Evolutionary conservation across 2,888 invertebrate species (phyloP), one percentile per base, ranked within the genome.

Genomic region (Drosophila paucipuncta): DNA sequence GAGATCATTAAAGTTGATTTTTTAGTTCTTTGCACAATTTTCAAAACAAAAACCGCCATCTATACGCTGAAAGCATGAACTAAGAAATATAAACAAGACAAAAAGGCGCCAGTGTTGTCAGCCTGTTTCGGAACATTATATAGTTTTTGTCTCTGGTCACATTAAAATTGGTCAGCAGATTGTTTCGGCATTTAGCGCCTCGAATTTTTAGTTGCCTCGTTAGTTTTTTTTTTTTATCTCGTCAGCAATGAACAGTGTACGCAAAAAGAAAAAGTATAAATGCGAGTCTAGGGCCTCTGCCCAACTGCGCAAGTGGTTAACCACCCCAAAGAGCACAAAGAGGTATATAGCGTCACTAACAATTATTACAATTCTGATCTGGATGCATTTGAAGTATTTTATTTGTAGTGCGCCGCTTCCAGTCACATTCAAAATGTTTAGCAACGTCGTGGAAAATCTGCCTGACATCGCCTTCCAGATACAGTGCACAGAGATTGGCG

Each of bases 401-500:
- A 2, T 55, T 55, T 22, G 2, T 16, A 69, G 73, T 25, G 10
- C n/a, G 33, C 6, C 18, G 54, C 41, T 2, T 52, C 80, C 78
- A 25, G 83, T 85, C 9, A 35, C 82, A 1, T 85, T 75, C 41
- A 41, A 39, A 1, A 5, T 35, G 7, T 85, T 85, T 39, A 59
- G 28, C 2, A 76, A 43, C 28, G 2, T 54, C 0, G 59, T 85
- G 4, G 31, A 57, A 13, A 85, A 85, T 31, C 64, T 85, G 1
- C 61, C 72, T 2, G 82, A 86, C 18, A 82, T 85, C 25, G 76
- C 75, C 11, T 77, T 75, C n/a, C 52, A 81, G 9, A 52, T 85
- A 28, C 81, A 84, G 47, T 25, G 65, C 28, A 41, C 49, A 0
- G 61, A 73, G 10, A 10, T 55, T 16, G 49, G 4, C 1, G 49